Evolutionary conservation across 2,113 vertebrate species (phyloP).

Genomic region (Otolemur garnettii): DNA sequence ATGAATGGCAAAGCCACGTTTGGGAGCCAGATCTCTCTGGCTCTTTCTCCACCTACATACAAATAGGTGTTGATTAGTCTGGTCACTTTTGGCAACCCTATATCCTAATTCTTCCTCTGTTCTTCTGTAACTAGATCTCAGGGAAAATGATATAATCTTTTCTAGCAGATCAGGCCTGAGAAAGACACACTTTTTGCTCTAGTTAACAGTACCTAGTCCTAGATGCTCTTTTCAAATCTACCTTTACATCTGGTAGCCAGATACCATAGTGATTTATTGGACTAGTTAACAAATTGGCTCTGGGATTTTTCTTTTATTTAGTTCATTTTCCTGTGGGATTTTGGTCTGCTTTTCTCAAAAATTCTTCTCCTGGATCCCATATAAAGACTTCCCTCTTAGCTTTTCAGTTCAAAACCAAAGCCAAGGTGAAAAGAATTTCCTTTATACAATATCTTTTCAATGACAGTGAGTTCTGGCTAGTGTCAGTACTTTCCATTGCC

Average conservation of each 20-base stretch:
- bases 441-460: slow-evolving; percentile 51
- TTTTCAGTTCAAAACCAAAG: slow-evolving; percentile 65
- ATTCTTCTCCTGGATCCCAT: slow-evolving; percentile 60
- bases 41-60: slow-evolving; percentile 7
- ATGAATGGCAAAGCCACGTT: slow-evolving; percentile 25
- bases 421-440: slow-evolving; percentile 63
- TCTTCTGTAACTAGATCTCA: slow-evolving; percentile 57
- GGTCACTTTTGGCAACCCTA: not conserved
- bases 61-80: slow-evolving; percentile 22
- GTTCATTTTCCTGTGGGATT: slow-evolving; percentile 64
- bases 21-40: slow-evolving; percentile 47
- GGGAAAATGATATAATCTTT: slow-evolving; percentile 55
- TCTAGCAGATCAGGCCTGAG: slow-evolving; percentile 25
- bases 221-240: not conserved
- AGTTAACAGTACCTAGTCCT: not conserved
- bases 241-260: slow-evolving; percentile 51
- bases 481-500: slow-evolving; percentile 46
- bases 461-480: not conserved
- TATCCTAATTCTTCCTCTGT: slow-evolving; percentile 50
- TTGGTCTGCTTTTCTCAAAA: not conserved
- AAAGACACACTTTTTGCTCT: not conserved
- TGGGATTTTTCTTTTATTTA: slow-evolving; percentile 62
- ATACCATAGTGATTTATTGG: slow-evolving; percentile 38
- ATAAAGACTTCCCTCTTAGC: slow-evolving; percentile 56
- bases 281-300: slow-evolving; percentile 42